Base-by-base conservation (phyloP, 2,113 vertebrate genomes). In the Scytalopus superciliaris region DNA sequence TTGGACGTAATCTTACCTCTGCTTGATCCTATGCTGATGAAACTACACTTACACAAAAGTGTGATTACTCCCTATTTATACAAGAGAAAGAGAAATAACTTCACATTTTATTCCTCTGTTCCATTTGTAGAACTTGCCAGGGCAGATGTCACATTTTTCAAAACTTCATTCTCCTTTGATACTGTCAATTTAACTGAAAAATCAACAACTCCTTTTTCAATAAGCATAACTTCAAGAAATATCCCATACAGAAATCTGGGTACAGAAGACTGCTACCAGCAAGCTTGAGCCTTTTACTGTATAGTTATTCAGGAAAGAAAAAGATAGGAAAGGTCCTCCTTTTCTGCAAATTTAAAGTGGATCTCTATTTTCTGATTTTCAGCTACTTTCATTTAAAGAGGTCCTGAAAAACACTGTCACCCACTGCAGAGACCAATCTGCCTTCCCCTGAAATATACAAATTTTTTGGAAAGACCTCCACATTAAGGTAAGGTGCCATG, bases 61-160 rank as follows among this genome's bases (percentile, higher is more conserved):
- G 40, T 49, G 47, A 53, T 64, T 50, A 35, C 33, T 88, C 33
- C 25, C 14, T 60, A 45, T 78, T 76, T 93, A 76, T 88, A 50
- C n/a, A 24, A 24, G 1, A 77, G 68, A 94, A 84, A 30, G 33
- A 89, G 53, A 75, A 90, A 91, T 49, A 3, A 44, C 23, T 91
- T 87, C 17, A 70, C 33, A 45, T 87, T 95, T 90, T 82, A 53
- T 87, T 84, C 30, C 84, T 69, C 40, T 50, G 19, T 67, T 70
- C 39, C 5, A 3, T 50, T 92, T 74, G 31, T 30, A 70, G 55
- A 93, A 79, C 57, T 79, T 90, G 14, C 30, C 64, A 76, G 4
- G 11, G n/a, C 19, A 94, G 39, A 21, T 49, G 73, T 2, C 33
- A 47, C 12, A 86, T 94, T 87, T 90, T 90, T 77, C 39, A 87